phyloP scores from a whole-genome alignment of 2,113 vertebrate species.

The Rhea americana region DNA sequence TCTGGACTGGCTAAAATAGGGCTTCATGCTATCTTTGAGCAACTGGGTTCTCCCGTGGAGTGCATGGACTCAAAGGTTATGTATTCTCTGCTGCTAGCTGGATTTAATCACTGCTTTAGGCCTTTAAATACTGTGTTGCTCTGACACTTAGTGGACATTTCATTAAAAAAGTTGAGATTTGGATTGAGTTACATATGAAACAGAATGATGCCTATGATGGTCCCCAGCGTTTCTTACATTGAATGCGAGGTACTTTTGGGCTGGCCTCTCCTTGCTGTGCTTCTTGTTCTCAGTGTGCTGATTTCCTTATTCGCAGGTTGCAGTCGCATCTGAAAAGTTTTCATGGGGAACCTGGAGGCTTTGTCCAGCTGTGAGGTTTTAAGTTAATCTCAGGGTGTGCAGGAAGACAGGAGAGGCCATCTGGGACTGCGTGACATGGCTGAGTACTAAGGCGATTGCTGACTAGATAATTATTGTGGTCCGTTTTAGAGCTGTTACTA shows the following conservation, averaged over 20 bases:
- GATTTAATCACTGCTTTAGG: neutral
- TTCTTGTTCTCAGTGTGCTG: neutral
- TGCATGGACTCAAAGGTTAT: neutral
- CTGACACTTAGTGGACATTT: neutral
- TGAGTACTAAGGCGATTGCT: neutral
- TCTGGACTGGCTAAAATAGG: fast-evolving
- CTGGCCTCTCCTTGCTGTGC: fast-evolving
- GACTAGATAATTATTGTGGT: neutral
- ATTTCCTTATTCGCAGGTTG: fast-evolving
- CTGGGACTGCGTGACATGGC: neutral
- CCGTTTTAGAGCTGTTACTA: slow-evolving; percentile 37
- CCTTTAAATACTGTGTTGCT: too few species aligned
- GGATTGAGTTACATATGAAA: neutral
- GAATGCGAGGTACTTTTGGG: neutral
- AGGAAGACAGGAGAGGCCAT: neutral
- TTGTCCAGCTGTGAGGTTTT: neutral
- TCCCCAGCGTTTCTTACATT: neutral
- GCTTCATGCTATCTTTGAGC: neutral
- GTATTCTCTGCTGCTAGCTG: neutral
- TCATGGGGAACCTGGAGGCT: neutral
- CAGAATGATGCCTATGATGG: fast-evolving
- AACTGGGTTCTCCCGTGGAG: neutral
- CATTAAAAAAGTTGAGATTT: neutral
- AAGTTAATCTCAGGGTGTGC: neutral
- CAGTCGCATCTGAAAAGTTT: neutral